A percentile compares a stretch with the other conserved stretches of the same genome.
Conservation (phyloP, 2,888 invertebrate genomes). For the Hemistola chrysoprasaria region DNA sequence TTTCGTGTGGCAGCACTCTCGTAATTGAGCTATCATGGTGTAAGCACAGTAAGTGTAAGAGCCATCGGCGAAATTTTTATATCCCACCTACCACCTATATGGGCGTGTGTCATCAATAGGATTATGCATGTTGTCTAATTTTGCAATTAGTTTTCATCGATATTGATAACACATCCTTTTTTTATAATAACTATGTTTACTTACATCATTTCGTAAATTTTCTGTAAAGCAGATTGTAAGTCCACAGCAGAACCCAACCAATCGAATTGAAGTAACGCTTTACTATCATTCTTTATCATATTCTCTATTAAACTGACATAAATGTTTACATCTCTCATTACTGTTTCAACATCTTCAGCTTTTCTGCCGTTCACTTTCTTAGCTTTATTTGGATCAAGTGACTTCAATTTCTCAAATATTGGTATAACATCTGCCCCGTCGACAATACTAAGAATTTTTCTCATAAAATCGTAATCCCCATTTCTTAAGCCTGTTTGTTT, state of each 20-base stretch:
- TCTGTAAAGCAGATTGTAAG: conserved; percentile 48
- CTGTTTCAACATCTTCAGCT: conserved; percentile 5
- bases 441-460: conserved; percentile 21
- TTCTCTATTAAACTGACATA: conserved; percentile 48
- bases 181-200: conserved; percentile 22
- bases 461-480: conserved; percentile 21
- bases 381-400: not conserved
- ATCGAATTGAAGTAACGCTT: conserved; percentile 47
- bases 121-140: too few relatives aligned
- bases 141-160: too few relatives aligned
- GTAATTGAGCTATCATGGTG: too few relatives aligned
- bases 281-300: conserved; percentile 43
- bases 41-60: too few relatives aligned
- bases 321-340: conserved; percentile 27
- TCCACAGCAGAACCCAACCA: conserved; percentile 62
- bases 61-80: too few relatives aligned
- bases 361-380: not conserved
- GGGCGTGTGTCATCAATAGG: too few relatives aligned
- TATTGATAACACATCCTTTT: too few relatives aligned
- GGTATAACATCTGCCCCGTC: conserved; percentile 22
- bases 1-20: too few relatives aligned
- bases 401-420: conserved; percentile 21
- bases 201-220: conserved; percentile 53
- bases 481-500: too few relatives aligned
- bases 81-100: too few relatives aligned